Base-by-base conservation (phyloP, 2,113 vertebrate species). In the Megaceryle maxima region DNA sequence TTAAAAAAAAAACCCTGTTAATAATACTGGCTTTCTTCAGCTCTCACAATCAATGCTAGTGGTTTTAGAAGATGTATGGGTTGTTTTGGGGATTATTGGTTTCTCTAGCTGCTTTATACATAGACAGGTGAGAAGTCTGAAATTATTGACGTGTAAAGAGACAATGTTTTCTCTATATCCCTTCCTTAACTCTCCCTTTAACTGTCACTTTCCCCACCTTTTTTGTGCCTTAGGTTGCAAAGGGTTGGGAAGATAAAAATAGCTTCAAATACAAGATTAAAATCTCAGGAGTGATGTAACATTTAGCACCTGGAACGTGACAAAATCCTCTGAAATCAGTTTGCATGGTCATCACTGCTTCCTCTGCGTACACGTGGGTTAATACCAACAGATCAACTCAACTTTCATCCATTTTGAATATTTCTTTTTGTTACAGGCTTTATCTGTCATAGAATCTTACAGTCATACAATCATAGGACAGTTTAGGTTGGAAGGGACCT, bases 231-330 rank as follows among this genome's bases (percentile, higher is more conserved):
- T 72, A 91, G 21, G 55, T 55, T 91, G 29, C 53, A 66, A 28
- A 79, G 53, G 35, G 10, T 35, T 60, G 8, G 8, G 25, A 82
- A 73, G 81, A 72, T 68, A 88, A 91, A 95, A 95, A 87, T 83
- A 95, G 59, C 70, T 83, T 72, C 64, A 63, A 62, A 82, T 60
- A 81, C 22, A 68, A 55, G 91, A 97, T 95, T 91, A 89, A 88
- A 81, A 80, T 92, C 68, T 56, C 80, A 43, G 73, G 26, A 89
- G 48, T 78, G 69, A 64, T 39, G 18, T 59, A 80, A 81, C 4
- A 1, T 81, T 83, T 86, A 86, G 46, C 63, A 67, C 76, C 18
- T 53, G 43, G n/a, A 73, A 55, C n/a, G 59, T 33, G 22, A 17
- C 43, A 41, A 79, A 79, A 60, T 59, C 70, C 60, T 84, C 44